Evolutionary conservation across 1,140 invertebrate genomes (phyloP), one percentile per base, ranked within the genome.

Genomic region (Anastrepha ludens): DNA sequence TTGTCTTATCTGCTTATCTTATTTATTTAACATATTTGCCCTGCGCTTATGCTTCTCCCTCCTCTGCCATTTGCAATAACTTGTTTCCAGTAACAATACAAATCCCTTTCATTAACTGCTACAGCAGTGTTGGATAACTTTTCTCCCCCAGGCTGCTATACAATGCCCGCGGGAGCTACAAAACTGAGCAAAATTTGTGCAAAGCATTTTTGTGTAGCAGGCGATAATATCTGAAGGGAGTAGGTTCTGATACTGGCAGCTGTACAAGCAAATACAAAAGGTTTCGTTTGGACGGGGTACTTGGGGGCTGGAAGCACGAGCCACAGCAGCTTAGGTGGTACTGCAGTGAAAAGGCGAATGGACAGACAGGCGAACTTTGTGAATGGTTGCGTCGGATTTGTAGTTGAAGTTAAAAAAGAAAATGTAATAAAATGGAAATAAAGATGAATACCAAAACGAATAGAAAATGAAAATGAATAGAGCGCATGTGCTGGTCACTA

Each of bases 91-190:
- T 1, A 13, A 62, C 60, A 74, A 74, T 41, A 74, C 67, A 74
- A 74, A 74, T 74, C 17, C 67, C 67, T 44, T 74, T 74, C 67
- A 74, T 74, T 74, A 74, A 41, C 67, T n/a, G 44, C 11, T 15
- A 74, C 67, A 74, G 67, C 17, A 44, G 67, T 44, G 67, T 44
- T 74, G 17, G 17, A 17, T 17, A 74, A 11, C n/a, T 44, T 13
- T 15, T 44, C 4, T 4, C 41, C 41, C 41, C 67, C 17, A 44
- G 44, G 67, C 67, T 15, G 39, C 17, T 13, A 20, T 13, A 11
- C 65, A 39, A 11, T 11, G 39, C 65, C 8, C 29, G 7, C 0
- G 65, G 65, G 29, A 67, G 2, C 65, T 15, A 67, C 13, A 39
- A 11, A 67, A 67, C 9, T 11, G 13, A 67, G 65, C 13, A 9